Base-by-base conservation (phyloP, 2,113 vertebrate genomes). In the Aplodontia rufa region DNA sequence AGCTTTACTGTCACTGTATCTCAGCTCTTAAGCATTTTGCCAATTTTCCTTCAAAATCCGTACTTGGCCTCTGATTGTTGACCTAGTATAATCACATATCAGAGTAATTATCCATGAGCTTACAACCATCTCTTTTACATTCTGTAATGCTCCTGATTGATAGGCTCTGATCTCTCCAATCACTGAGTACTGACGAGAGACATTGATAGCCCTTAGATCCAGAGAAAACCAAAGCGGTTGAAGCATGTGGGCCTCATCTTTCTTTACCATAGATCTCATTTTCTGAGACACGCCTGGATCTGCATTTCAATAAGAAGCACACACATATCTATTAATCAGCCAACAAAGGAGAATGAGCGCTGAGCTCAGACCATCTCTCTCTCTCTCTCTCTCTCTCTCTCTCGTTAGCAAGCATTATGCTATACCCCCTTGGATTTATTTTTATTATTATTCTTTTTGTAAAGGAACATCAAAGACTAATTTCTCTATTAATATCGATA, bases 401-500 rank as follows among this genome's bases (percentile, higher is more conserved):
- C 88, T 96, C 22, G 0, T 95, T 98, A 76, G 26, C 42, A 42
- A 2, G 0, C 64, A n/a, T 76, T 82, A 32, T 37, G 14, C 47
- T 81, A 16, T 45, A 74, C 37, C 8, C 8, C 30, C 4, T 58
- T 42, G 2, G 16, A 94, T 95, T 97, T 95, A 97, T 95, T 96
- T 97, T 95, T 90, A 87, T 78, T 81, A 71, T 92, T 76, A 40
- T 62, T 87, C 22, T 83, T 62, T 45, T 4, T 12, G 47, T 30
- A 81, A 96, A 93, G 71, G 11, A 72, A 95, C 1, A 37, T 80
- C 78, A 95, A 72, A 64, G 49, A 37, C 71, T 95, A 90, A 94
- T 93, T 97, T 97, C 84, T 96, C 79, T 90, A 78, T 97, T 96
- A 96, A 95, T 80, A 93, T 75, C 85, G 64, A 96, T 83, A 26